Evolutionary conservation across 2,113 vertebrate genomes (phyloP).

Genomic region (Pipa parva): DNA sequence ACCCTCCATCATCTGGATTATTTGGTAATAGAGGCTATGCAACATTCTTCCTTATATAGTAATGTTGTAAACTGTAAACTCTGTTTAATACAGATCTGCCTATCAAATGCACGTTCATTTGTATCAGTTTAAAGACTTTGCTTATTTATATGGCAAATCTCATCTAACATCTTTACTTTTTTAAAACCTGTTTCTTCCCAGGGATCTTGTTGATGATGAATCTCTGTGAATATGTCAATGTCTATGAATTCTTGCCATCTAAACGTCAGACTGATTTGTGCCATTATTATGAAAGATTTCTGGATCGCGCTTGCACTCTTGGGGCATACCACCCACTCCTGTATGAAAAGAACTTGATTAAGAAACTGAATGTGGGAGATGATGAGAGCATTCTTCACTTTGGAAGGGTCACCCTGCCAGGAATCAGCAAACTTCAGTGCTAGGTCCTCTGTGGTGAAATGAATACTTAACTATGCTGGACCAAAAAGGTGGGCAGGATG

Average conservation of each 20-base stretch:
- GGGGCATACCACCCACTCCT: constrained; percentile 71
- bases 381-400: constrained; percentile 59
- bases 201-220: constrained; percentile 74
- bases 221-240: constrained; percentile 63
- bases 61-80: no score
- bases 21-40: constrained; percentile 71
- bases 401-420: constrained; percentile 63
- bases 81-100: no score
- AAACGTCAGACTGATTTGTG: constrained; percentile 65
- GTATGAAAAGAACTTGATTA: constrained; percentile 74
- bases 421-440: constrained; percentile 56
- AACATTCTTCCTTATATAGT: no score
- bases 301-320: constrained; percentile 66
- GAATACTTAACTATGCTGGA: no score
- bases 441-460: neutral
- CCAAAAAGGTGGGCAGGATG: no score
- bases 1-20: constrained; percentile 74
- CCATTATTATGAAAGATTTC: constrained; percentile 65
- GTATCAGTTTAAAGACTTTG: no score
- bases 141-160: no score
- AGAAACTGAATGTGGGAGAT: constrained; percentile 61
- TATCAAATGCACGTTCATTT: no score
- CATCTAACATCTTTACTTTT: no score
- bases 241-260: constrained; percentile 74
- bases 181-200: constrained; percentile 25